A percentile compares a stretch with the other conserved stretches of the same genome.
phyloP scores from a whole-genome alignment of 2,888 invertebrate genomes.

The Acanthosepion esculentum region DNA sequence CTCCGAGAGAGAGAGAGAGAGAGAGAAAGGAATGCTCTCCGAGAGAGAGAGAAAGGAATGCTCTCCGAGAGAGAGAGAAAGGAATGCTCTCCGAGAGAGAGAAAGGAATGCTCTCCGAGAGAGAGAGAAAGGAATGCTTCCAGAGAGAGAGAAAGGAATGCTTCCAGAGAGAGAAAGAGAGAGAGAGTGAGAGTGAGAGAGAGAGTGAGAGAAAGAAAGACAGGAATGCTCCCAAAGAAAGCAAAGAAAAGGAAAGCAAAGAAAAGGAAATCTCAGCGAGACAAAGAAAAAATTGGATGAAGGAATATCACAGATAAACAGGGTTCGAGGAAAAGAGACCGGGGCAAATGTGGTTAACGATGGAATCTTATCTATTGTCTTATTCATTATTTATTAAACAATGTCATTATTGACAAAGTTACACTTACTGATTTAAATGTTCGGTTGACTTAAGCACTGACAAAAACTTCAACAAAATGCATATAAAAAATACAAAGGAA shows the following conservation, averaged over 20 bases:
- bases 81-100: rapidly evolving
- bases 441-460: neutral
- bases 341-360: too few relatives aligned
- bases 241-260: too few relatives aligned
- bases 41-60: neutral
- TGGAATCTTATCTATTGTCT: too few relatives aligned
- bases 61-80: neutral
- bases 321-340: too few relatives aligned
- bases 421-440: too few relatives aligned
- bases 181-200: neutral
- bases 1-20: neutral
- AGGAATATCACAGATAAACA: too few relatives aligned
- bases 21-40: rapidly evolving
- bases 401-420: too few relatives aligned
- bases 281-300: too few relatives aligned
- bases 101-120: neutral
- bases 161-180: rapidly evolving
- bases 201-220: neutral
- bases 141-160: neutral
- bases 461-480: neutral
- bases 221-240: too few relatives aligned
- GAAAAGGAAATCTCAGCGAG: too few relatives aligned
- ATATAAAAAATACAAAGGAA: neutral
- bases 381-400: too few relatives aligned
- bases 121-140: rapidly evolving